A percentile compares a stretch with the other conserved stretches of the same genome.
These are phyloP conservation scores for Drosophila rhopaloa DNA, from an alignment of 1,140 invertebrate species.

Conservation along the genomic window DNA sequence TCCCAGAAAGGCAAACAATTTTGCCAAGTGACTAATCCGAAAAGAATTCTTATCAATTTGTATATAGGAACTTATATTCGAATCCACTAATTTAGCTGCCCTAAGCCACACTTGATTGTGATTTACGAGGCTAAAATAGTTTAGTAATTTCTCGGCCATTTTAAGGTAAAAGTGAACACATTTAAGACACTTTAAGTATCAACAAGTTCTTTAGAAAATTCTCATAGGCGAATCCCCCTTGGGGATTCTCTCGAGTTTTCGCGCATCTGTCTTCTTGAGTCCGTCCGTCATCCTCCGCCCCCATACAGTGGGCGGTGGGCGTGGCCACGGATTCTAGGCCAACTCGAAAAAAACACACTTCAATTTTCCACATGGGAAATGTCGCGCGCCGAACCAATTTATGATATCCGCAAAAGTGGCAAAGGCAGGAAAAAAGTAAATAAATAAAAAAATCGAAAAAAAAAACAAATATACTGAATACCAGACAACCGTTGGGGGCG, in stretches of 20 bases:
- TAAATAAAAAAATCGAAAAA: slow-evolving; percentile 32
- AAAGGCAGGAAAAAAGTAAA: slow-evolving; percentile 37
- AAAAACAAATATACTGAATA: slow-evolving; percentile 22
- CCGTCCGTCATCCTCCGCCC: slow-evolving; percentile 20
- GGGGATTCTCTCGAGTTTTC: background rate
- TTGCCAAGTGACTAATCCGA: too few species aligned
- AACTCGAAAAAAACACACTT: slow-evolving; percentile 58
- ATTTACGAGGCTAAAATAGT: too few species aligned
- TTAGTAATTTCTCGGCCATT: too few species aligned
- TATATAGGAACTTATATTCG: too few species aligned
- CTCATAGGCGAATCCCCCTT: slow-evolving; percentile 17
- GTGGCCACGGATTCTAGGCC: slow-evolving; percentile 32
- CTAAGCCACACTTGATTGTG: too few species aligned
- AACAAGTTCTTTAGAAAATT: slow-evolving; percentile 6
- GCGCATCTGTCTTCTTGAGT: slow-evolving; percentile 32
- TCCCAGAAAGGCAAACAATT: too few species aligned
- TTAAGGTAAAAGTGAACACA: background rate
- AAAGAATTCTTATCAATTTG: too few species aligned
- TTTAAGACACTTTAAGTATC: slow-evolving; percentile 1
- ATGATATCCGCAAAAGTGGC: slow-evolving; percentile 79
- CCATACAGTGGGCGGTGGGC: slow-evolving; percentile 1
- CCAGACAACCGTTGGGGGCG: slow-evolving; percentile 11
- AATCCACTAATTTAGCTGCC: too few species aligned
- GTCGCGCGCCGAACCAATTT: slow-evolving; percentile 76
- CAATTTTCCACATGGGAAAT: slow-evolving; percentile 81